Evolutionary conservation across 1,140 invertebrate species (phyloP), one percentile per base, ranked within the genome.

Genomic region (Araneus ventricosus): DNA sequence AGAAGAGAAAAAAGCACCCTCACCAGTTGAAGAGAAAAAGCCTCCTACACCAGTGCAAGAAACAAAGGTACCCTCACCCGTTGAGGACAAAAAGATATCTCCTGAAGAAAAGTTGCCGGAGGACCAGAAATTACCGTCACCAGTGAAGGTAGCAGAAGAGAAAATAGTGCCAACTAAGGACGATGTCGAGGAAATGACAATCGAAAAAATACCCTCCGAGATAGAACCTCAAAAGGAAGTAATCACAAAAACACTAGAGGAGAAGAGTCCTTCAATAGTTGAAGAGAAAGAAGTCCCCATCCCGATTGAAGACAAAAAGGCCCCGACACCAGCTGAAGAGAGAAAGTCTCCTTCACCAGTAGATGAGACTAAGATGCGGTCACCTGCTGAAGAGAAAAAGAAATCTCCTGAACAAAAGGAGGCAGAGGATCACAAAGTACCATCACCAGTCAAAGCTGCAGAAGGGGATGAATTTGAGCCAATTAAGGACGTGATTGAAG

Each of bases 51-150:
- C 84, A 59, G 61, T 61, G 0, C 1, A 24, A n/a, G 14, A 45
- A 7, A 22, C 45, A 27, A 88, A 67, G 41, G 0, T 8, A 39
- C 0, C 30, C 8, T 57, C 59, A 10, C n/a, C n/a, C n/a, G n/a
- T 24, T 63, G n/a, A 27, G 30, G 37, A 41, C 24, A 84, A 67
- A 67, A 24, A 10, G 24, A 63, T n/a, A 27, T 45, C 80, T 39
- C 0, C 41, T 52, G 34, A 70, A 70, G 34, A 10, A 14, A 88
- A 79, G 10, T 17, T 30, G 5, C 14, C 22, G n/a, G 30, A 41
- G 45, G 87, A 93, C 45, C 92, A 89, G 14, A n/a, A 63, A 27
- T 5, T 1, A 6, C 61, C 61, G 6, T 63, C 61, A 63, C 61
- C 61, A 63, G 24, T 45, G 0, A 0, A 45, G 10, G 45, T n/a